Base-by-base conservation (phyloP, 2,113 vertebrate genomes). In the Rhabdornis inornatus region DNA sequence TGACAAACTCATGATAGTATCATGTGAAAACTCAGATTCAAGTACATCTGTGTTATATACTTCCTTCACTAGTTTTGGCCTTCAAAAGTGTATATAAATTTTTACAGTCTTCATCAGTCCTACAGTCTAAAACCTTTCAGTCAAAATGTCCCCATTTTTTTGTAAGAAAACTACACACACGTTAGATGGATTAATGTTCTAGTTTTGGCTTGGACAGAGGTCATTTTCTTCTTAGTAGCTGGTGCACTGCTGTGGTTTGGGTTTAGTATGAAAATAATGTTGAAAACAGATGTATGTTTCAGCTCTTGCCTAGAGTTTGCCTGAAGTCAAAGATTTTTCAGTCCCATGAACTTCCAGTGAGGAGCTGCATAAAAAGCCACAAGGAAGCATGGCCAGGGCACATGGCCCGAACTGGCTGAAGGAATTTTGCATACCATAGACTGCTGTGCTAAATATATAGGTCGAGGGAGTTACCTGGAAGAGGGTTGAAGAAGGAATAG, bases 351-450 rank as follows among this genome's bases (percentile, higher is more conserved):
- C 24, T 76, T 52, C 20, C 47, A 69, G 14, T 7, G 16, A 47
- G 39, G 21, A 75, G 9, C 30, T 27, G 24, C 21, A 18, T 39
- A 83, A 83, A 89, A 83, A 76, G 25, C 40, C 2, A 4, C 0
- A 5, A 69, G n/a, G 30, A 76, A 68, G 8, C 30, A 18, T 15
- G 25, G 45, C 20, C 24, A 47, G n/a, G 12, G n/a, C 28, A 53
- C 2, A 4, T 25, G 24, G 19, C 11, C 30, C 1, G 0, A 47
- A 60, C 13, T 15, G 53, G 24, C 13, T 53, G 47, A 47, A 75
- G 61, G 30, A 45, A 47, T 31, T 60, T 75, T 83, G 40, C 40
- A 15, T 35, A 31, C 21, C 30, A 19, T 1, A 35, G 13, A 31
- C 45, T 45, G 20, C 8, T 40, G 16, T 53, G 19, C 28, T 20